A percentile compares a stretch with the other conserved stretches of the same genome.
Evolutionary conservation across 1,140 invertebrate species (phyloP).

Genomic region (Neodiprion fabricii): DNA sequence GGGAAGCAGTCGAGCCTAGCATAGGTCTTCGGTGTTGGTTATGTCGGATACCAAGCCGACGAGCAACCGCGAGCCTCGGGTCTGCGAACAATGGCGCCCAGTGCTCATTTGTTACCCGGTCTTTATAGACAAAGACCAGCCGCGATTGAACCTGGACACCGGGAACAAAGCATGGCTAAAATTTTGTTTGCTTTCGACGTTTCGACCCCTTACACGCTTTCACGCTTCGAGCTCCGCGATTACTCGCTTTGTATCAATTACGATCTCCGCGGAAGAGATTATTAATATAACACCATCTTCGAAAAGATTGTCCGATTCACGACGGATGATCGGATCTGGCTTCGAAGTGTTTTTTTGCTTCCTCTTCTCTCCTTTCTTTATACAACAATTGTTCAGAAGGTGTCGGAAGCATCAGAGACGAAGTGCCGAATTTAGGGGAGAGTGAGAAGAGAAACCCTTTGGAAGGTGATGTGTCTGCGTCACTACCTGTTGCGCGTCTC

Average conservation of each 20-base stretch:
- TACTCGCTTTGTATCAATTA: too few relatives aligned
- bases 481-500: slow-evolving; percentile 45
- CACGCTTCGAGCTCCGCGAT: too few relatives aligned
- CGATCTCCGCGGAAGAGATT: too few relatives aligned
- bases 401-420: too few relatives aligned
- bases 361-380: too few relatives aligned
- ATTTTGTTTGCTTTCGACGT: slow-evolving; percentile 14
- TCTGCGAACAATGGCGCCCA: slow-evolving; percentile 17
- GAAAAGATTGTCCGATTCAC: too few relatives aligned
- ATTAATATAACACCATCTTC: too few relatives aligned
- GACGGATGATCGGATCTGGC: too few relatives aligned
- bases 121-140: slow-evolving; percentile 34
- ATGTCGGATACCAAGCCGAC: slow-evolving; percentile 23
- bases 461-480: slow-evolving; percentile 29
- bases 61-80: slow-evolving; percentile 25
- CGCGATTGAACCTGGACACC: slow-evolving; percentile 30
- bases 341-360: too few relatives aligned
- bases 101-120: slow-evolving; percentile 14
- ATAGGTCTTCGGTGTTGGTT: background rate
- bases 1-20: slow-evolving; percentile 12
- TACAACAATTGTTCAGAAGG: too few relatives aligned
- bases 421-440: too few relatives aligned
- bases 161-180: slow-evolving; percentile 27
- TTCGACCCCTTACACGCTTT: background rate
- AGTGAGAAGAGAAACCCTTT: slow-evolving; percentile 30